Conservation (phyloP, 2,888 invertebrate species). For the Endomychus coccineus region DNA sequence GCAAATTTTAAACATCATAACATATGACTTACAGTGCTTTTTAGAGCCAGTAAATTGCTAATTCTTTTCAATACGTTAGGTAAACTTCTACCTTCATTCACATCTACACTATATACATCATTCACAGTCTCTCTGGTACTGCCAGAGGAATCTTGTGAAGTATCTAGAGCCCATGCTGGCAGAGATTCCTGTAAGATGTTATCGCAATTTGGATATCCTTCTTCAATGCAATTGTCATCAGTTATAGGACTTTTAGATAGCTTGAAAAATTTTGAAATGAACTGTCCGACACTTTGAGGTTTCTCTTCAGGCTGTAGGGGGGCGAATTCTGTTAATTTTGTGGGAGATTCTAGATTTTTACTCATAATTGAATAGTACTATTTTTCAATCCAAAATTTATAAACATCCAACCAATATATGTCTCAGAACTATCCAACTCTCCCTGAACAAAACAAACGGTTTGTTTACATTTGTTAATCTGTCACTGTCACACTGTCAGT, state of each 20-base stretch:
- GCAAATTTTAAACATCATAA: too few species aligned
- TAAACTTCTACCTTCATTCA: constrained; percentile 67
- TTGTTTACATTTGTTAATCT: too few species aligned
- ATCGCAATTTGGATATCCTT: constrained; percentile 25
- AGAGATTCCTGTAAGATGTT: constrained; percentile 33
- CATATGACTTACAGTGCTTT: constrained; percentile 67
- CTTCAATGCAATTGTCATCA: too few species aligned
- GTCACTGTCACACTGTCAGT: too few species aligned
- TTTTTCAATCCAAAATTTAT: too few species aligned
- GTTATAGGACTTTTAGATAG: too few species aligned
- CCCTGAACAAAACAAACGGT: too few species aligned
- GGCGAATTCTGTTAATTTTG: constrained; percentile 70
- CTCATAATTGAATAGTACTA: too few species aligned
- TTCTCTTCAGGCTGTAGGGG: constrained; percentile 69
- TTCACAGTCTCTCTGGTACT: constrained; percentile 14
- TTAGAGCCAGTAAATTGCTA: constrained; percentile 76
- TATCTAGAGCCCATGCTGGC: constrained; percentile 39
- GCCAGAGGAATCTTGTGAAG: constrained; percentile 37
- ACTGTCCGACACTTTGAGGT: constrained; percentile 63
- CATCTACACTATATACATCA: constrained; percentile 36
- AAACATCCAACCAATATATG: too few species aligned
- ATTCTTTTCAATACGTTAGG: constrained; percentile 82
- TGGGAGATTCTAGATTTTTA: constrained; percentile 55
- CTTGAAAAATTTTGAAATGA: constrained; percentile 64
- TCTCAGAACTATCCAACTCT: too few species aligned